Evolutionary conservation across 2,888 invertebrate species (phyloP).

Genomic region (Pantelozetes paolii): DNA sequence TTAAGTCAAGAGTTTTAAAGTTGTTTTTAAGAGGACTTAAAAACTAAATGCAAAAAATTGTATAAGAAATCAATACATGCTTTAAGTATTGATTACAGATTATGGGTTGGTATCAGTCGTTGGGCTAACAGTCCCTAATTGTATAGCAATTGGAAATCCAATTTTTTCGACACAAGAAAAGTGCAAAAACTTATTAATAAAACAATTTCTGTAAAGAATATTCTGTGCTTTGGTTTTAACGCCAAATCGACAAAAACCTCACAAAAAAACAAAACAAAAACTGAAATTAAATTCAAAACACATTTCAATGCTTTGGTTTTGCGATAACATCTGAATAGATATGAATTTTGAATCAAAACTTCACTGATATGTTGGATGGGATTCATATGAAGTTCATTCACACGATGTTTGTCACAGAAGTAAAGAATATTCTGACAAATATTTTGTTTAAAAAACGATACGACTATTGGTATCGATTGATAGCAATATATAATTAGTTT

Average conservation of each 20-base stretch:
- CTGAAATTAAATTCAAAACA: neutral
- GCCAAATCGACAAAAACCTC: no score
- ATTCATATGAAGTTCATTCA: conserved; percentile 23
- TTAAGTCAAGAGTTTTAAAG: conserved; percentile 3
- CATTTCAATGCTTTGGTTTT: neutral
- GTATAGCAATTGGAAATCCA: conserved; percentile 24
- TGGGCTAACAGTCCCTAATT: neutral
- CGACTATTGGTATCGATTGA: neutral
- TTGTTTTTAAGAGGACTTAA: neutral
- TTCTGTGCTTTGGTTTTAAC: no score
- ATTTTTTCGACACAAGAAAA: neutral
- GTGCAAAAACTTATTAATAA: neutral
- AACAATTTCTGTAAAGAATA: neutral
- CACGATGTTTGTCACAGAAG: conserved; percentile 13
- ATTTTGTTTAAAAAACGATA: neutral
- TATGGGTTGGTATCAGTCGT: conserved; percentile 4
- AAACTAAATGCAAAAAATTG: no score
- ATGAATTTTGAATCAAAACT: neutral
- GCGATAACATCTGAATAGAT: neutral
- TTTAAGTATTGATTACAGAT: conserved; percentile 26
- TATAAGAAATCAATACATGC: conserved; percentile 3
- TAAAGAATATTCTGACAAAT: conserved; percentile 9
- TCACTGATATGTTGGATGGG: neutral
- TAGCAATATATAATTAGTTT: conserved; percentile 1
- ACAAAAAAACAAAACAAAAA: no score